Conservation (phyloP, 2,113 vertebrate genomes). For the Etheostoma cragini region DNA sequence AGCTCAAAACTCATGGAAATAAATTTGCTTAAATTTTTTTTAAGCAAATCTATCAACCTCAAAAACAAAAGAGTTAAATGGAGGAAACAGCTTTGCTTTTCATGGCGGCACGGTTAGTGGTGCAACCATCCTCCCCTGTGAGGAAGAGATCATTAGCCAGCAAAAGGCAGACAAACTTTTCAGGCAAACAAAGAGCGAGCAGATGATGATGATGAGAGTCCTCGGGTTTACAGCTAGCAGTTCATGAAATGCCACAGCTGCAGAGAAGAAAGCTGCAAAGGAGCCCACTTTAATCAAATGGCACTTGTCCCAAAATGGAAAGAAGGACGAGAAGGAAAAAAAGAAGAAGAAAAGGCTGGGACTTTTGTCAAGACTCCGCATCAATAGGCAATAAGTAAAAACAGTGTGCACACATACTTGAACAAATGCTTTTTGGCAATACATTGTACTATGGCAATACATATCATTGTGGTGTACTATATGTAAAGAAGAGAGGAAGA, state of each 20-base stretch:
- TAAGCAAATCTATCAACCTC: slow-evolving; percentile 52
- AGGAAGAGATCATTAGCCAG: slow-evolving; percentile 36
- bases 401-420: slow-evolving; percentile 47
- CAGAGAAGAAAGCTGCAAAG: slow-evolving; percentile 45
- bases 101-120: slow-evolving; percentile 15
- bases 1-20: slow-evolving; percentile 32
- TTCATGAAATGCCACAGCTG: slow-evolving; percentile 55
- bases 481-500: slow-evolving; percentile 38
- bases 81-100: slow-evolving; percentile 8
- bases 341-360: neutral
- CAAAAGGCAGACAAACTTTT: slow-evolving; percentile 39
- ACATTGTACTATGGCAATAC: slow-evolving; percentile 42
- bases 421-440: slow-evolving; percentile 77
- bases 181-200: slow-evolving; percentile 34
- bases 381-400: slow-evolving; percentile 47
- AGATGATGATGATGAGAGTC: slow-evolving; percentile 19
- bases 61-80: slow-evolving; percentile 45
- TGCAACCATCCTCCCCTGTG: slow-evolving; percentile 3
- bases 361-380: slow-evolving; percentile 29
- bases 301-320: slow-evolving; percentile 43
- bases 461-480: slow-evolving; percentile 44
- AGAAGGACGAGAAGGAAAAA: neutral
- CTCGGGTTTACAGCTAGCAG: slow-evolving; percentile 35
- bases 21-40: neutral
- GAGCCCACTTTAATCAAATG: slow-evolving; percentile 60